These are phyloP conservation scores for Augochlora pura DNA, from an alignment of 1,140 invertebrate genomes.

Conservation along the genomic window DNA sequence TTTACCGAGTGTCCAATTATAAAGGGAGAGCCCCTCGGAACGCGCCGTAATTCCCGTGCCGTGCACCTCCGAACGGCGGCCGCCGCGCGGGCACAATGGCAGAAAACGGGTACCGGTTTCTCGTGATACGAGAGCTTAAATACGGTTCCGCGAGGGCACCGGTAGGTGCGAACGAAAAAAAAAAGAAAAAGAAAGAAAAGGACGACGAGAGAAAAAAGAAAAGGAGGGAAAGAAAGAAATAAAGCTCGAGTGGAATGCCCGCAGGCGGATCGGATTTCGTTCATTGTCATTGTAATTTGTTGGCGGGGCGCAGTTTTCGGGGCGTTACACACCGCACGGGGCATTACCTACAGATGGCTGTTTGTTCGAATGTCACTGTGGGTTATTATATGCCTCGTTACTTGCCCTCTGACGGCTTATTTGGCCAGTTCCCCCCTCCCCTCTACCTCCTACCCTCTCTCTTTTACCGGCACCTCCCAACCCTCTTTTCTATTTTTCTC, in stretches of 20 bases:
- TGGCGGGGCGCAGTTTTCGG: slow-evolving; percentile 78
- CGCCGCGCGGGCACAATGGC: slow-evolving; percentile 67
- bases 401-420: slow-evolving; percentile 68
- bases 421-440: slow-evolving; percentile 55
- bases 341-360: slow-evolving; percentile 80
- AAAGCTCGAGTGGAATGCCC: slow-evolving; percentile 72
- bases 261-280: slow-evolving; percentile 77
- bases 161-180: slow-evolving; percentile 40
- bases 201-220: too few species aligned
- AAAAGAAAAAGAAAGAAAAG: not conserved
- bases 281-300: slow-evolving; percentile 80
- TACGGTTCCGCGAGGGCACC: slow-evolving; percentile 30
- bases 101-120: slow-evolving; percentile 62
- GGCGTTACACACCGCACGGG: slow-evolving; percentile 78
- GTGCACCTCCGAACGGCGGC: slow-evolving; percentile 41
- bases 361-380: slow-evolving; percentile 77
- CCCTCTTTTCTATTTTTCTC: slow-evolving; percentile 33
- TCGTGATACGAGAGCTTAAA: slow-evolving; percentile 40
- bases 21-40: slow-evolving; percentile 14
- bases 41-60: slow-evolving; percentile 36
- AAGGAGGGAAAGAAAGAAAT: slow-evolving; percentile 3
- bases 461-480: slow-evolving; percentile 13
- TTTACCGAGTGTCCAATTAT: not conserved
- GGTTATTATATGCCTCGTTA: slow-evolving; percentile 80
- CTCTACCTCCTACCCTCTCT: too few species aligned